Evolutionary conservation across 2,113 vertebrate species (phyloP).

Genomic region (Damaliscus lunatus): DNA sequence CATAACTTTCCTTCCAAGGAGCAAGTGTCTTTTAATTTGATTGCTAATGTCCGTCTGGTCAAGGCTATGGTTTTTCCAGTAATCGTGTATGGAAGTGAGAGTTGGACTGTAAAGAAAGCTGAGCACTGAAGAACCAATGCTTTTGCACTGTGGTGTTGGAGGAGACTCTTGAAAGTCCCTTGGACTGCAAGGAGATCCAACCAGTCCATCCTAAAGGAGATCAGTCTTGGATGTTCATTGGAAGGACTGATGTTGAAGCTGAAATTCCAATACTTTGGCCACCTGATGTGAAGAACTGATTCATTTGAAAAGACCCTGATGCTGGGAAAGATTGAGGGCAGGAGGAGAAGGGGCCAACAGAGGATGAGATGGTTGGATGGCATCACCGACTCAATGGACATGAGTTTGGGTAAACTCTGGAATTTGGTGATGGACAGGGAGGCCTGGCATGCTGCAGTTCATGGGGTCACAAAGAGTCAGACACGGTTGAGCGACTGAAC

Average conservation of each 20-base stretch:
- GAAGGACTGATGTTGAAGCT: neutral
- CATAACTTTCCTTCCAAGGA: neutral
- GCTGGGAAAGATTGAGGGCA: neutral
- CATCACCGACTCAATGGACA: neutral
- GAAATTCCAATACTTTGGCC: neutral
- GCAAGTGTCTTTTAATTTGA: neutral
- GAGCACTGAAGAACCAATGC: neutral
- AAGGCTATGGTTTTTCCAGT: neutral
- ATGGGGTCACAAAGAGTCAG: neutral
- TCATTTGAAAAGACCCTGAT: neutral
- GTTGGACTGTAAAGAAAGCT: neutral
- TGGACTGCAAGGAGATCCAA: neutral
- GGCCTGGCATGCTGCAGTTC: neutral
- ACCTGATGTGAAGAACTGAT: neutral
- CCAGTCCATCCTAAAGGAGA: neutral
- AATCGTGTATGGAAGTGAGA: neutral
- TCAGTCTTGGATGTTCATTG: neutral
- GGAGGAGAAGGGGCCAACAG: neutral
- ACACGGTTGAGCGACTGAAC: fast-evolving
- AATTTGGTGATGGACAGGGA: neutral
- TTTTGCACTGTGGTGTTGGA: neutral
- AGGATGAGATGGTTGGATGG: neutral
- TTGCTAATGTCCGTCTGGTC: neutral
- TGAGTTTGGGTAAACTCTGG: fast-evolving
- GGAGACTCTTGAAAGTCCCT: neutral